Evolutionary conservation across 2,113 vertebrate species (phyloP), one percentile per base, ranked within the genome.

Genomic region (Ivindomyrus marchei): DNA sequence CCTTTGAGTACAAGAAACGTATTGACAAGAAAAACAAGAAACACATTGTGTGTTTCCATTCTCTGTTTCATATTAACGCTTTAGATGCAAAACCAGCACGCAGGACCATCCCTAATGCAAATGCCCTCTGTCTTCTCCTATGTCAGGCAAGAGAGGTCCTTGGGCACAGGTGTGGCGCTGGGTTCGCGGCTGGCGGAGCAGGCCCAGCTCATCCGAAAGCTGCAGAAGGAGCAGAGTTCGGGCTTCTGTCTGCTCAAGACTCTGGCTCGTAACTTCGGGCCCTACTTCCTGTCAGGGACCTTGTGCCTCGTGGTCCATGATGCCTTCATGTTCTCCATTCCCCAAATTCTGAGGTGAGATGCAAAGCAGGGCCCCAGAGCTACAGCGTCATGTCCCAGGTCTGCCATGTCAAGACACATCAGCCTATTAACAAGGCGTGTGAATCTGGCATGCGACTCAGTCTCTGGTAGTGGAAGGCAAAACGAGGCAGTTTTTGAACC

Each of bases 311-410:
- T 98, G 89, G 90, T 96, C 92, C 95, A 97, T 1, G 97, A 98
- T 66, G 91, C 95, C 91, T 98, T 99, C 95, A 95, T 97, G 95
- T 99, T 99, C 74, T 92, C 96, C 27, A 94, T 97, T 53, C 98
- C 98, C 1, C 97, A 97, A 91, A 94, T 98, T 56, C 95, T 98
- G 88, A 98, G 98, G 98, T 99, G 92, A 91, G 96, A 93, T 39
- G 50, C 11, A 0, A n/a, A 70, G 24, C 27, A 36, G 50, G 5
- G 5, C 6, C 62, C 27, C 62, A 31, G n/a, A 70, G 62, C n/a
- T 70, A 15, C n/a, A 70, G 27, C 10, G 1, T 70, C 0, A 66
- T 66, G n/a, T 58, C 5, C 21, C 56, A 19, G 6, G 27, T 89
- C 49, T 36, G 11, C 11, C 49, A 52, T 24, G 50, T 50, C 47